These are phyloP conservation scores for Epinephelus awoara DNA, from an alignment of 2,797 vertebrate species.

Conservation along the genomic window DNA sequence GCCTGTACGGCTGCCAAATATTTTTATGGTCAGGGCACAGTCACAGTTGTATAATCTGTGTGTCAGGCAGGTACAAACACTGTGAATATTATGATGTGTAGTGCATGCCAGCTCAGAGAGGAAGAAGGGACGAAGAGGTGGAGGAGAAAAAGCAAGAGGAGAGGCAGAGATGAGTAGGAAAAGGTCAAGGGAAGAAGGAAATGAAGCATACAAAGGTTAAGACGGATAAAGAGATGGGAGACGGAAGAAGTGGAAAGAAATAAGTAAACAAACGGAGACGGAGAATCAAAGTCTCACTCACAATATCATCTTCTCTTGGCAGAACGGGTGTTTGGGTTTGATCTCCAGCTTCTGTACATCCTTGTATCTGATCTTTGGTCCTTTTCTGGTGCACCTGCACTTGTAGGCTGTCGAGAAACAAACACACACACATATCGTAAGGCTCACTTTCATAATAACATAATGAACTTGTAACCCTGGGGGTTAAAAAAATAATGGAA, in stretches of 20 bases:
- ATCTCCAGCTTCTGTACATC: slow-evolving; percentile 98
- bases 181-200: slow-evolving; percentile 12
- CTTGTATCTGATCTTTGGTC: slow-evolving; percentile 98
- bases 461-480: neutral
- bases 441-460: neutral
- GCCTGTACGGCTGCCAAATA: neutral
- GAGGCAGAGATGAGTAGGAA: neutral
- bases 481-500: slow-evolving; percentile 3
- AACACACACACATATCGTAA: neutral
- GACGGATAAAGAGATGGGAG: neutral
- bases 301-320: slow-evolving; percentile 99
- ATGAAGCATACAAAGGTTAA: neutral
- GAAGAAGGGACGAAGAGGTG: neutral
- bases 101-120: neutral
- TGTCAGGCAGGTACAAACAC: slow-evolving; percentile 7
- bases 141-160: neutral
- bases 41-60: slow-evolving; percentile 7
- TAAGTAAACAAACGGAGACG: neutral
- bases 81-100: neutral
- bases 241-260: neutral
- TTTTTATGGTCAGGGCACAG: neutral
- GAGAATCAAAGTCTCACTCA: slow-evolving; percentile 80
- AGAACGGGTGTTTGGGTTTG: slow-evolving; percentile 97
- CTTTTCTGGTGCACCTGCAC: slow-evolving; percentile 98
- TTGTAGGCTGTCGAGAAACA: slow-evolving; percentile 90